phyloP scores from a whole-genome alignment of 2,797 vertebrate species.

The Cossypha heuglini region DNA sequence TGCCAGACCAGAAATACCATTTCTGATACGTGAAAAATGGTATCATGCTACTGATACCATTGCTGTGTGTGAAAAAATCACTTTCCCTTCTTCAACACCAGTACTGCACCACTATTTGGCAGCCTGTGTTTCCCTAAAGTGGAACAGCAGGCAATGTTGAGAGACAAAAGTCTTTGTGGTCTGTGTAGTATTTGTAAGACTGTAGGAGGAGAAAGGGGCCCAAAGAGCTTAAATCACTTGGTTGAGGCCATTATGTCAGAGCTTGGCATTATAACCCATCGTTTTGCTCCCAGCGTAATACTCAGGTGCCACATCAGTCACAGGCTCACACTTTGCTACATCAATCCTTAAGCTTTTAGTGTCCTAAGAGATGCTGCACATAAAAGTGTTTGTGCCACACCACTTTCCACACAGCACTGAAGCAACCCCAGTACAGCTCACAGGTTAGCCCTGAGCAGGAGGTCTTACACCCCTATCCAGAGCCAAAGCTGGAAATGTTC shows the following conservation, averaged over 20 bases:
- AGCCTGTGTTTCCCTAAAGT: not conserved
- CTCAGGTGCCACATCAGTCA: not conserved
- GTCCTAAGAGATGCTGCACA: not conserved
- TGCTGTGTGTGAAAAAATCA: not conserved
- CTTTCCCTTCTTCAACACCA: not conserved
- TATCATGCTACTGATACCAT: not conserved
- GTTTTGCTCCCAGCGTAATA: not conserved
- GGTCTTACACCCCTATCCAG: accelerated
- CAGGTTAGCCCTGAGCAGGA: not conserved
- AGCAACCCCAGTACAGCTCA: not conserved
- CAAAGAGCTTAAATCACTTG: not conserved
- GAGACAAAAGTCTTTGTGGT: not conserved
- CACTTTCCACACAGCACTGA: not conserved
- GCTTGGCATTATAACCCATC: not conserved
- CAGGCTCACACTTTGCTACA: not conserved
- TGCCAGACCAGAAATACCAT: not conserved
- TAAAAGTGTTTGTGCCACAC: not conserved
- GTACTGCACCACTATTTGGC: accelerated
- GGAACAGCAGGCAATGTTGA: not conserved
- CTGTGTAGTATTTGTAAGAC: not conserved
- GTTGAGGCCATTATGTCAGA: not conserved
- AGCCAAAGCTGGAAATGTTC: not conserved
- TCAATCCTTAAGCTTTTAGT: not conserved
- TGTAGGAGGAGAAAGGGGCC: not conserved
- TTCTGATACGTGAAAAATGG: not conserved